Percentiles rank a stretch among this genome's conserved stretches.
Evolutionary conservation across 2,797 vertebrate species (phyloP).

Genomic region (Arnoldichthys spilopterus): DNA sequence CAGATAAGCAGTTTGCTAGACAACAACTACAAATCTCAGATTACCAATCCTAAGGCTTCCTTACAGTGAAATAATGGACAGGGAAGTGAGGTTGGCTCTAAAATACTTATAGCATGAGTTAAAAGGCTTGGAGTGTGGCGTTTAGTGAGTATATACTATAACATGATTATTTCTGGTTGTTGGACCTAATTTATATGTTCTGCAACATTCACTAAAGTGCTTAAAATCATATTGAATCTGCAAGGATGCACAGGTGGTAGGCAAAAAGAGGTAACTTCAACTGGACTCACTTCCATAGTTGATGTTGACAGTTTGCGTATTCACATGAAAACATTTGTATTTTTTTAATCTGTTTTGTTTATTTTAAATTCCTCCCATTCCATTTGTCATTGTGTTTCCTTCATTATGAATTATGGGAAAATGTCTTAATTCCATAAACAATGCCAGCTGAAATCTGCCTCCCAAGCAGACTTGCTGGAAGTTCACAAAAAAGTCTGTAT

Average conservation of each 20-base stretch:
- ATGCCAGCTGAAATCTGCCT: too few relatives aligned
- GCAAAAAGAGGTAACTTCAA: too few relatives aligned
- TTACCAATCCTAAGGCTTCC: neutral
- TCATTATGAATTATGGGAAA: too few relatives aligned
- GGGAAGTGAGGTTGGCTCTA: conserved; percentile 1
- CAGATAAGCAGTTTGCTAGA: neutral
- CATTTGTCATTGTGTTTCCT: too few relatives aligned
- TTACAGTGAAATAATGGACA: conserved; percentile 12
- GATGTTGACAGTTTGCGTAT: too few relatives aligned
- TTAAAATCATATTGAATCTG: neutral
- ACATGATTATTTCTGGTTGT: neutral
- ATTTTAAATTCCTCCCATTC: too few relatives aligned
- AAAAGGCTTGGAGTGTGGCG: neutral
- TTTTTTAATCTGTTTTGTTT: too few relatives aligned
- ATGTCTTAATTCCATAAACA: too few relatives aligned
- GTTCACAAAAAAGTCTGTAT: too few relatives aligned
- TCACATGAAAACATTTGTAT: too few relatives aligned
- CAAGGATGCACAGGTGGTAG: neutral
- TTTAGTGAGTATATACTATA: neutral
- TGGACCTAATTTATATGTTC: neutral
- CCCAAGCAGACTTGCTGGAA: too few relatives aligned
- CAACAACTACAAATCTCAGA: conserved; percentile 14
- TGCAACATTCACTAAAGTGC: neutral
- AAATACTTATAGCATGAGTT: neutral
- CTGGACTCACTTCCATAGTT: too few relatives aligned